These are phyloP conservation scores for Spodoptera exigua DNA, from an alignment of 2,888 invertebrate genomes.

Conservation along the genomic window DNA sequence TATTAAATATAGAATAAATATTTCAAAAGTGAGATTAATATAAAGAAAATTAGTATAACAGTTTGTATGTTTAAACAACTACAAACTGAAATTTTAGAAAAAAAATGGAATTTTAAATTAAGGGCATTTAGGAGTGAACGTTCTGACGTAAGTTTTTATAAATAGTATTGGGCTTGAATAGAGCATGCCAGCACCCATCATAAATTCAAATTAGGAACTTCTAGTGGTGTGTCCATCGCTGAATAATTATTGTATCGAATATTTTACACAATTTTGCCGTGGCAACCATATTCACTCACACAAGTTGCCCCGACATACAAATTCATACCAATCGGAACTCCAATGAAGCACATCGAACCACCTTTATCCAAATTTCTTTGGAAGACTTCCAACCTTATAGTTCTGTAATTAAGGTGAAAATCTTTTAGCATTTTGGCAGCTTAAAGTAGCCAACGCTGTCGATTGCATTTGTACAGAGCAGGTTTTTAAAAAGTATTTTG, in stretches of 20 bases:
- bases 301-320: too few relatives aligned
- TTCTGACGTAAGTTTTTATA: too few relatives aligned
- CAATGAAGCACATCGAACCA: conserved; percentile 1
- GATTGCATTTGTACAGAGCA: background rate
- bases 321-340: conserved; percentile 41
- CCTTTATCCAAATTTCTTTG: too few relatives aligned
- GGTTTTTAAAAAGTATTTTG: conserved; percentile 39
- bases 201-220: too few relatives aligned
- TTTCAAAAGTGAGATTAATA: conserved; percentile 15
- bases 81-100: background rate
- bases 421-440: too few relatives aligned
- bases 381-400: too few relatives aligned
- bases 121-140: too few relatives aligned
- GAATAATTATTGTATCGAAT: conserved; percentile 7
- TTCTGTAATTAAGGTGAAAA: too few relatives aligned
- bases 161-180: background rate
- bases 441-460: too few relatives aligned
- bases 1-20: conserved; percentile 1
- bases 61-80: too few relatives aligned
- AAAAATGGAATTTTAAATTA: background rate
- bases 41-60: background rate
- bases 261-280: background rate
- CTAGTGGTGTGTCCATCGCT: background rate
- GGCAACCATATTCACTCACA: background rate
- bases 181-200: conserved; percentile 5